A percentile compares a stretch with the other conserved stretches of the same genome.
These are phyloP conservation scores for Drosophila lacertosa DNA, from an alignment of 1,140 invertebrate species.

Conservation along the genomic window DNA sequence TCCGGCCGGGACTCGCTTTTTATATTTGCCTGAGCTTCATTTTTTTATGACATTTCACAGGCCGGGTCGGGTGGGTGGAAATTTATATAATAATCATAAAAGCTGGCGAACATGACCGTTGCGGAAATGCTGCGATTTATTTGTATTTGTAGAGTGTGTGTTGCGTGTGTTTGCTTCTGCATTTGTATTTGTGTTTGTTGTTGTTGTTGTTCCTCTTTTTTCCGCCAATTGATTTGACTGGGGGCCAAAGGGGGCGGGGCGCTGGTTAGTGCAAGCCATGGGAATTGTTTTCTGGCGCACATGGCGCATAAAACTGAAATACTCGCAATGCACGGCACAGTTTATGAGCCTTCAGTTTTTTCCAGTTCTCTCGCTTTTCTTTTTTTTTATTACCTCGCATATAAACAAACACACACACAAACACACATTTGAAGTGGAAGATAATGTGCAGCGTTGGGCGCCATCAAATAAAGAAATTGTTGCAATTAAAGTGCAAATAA, in stretches of 20 bases:
- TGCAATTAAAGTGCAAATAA: constrained; percentile 76
- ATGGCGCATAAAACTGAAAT: constrained; percentile 70
- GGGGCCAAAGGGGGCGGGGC: neutral
- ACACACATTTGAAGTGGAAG: constrained; percentile 4
- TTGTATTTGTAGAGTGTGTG: constrained; percentile 73
- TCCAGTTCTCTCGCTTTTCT: constrained; percentile 11
- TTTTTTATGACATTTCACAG: constrained; percentile 67
- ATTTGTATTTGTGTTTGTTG: constrained; percentile 35
- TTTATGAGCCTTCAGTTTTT: constrained; percentile 53
- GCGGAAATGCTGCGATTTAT: constrained; percentile 79
- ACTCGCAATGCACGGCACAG: constrained; percentile 49
- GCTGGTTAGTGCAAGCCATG: constrained; percentile 4
- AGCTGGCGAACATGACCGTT: constrained; percentile 71
- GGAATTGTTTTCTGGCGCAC: constrained; percentile 59
- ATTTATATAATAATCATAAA: constrained; percentile 82
- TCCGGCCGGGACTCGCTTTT: constrained; percentile 47
- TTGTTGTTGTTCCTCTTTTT: constrained; percentile 50
- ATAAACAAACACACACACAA: neutral
- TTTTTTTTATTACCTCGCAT: constrained; percentile 51
- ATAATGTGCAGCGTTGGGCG: constrained; percentile 12
- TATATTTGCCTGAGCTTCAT: constrained; percentile 62
- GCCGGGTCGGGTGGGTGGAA: constrained; percentile 11
- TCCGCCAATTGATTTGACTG: constrained; percentile 78
- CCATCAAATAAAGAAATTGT: constrained; percentile 68
- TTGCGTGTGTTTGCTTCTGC: constrained; percentile 14